A percentile compares a stretch with the other conserved stretches of the same genome.
Evolutionary conservation across 2,888 invertebrate species (phyloP).

Genomic region (Pemphredon lugubris): DNA sequence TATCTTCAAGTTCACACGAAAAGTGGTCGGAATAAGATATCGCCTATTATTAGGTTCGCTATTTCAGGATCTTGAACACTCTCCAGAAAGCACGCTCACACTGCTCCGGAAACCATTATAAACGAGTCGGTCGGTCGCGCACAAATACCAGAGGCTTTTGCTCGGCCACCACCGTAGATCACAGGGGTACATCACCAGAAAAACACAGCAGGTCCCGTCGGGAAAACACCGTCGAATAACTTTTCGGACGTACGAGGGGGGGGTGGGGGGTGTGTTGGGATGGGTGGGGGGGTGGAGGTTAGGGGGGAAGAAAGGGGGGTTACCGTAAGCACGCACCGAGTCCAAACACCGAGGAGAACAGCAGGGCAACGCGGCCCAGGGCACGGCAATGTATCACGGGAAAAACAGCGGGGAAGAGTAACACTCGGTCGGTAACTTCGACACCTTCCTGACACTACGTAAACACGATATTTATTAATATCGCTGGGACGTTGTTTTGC

Average conservation of each 20-base stretch:
- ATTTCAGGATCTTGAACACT: slow-evolving; percentile 68
- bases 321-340: slow-evolving; percentile 28
- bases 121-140: slow-evolving; percentile 32
- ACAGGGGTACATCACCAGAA: slow-evolving; percentile 44
- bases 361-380: slow-evolving; percentile 23
- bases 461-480: slow-evolving; percentile 50
- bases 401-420: slow-evolving; percentile 44
- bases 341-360: slow-evolving; percentile 35
- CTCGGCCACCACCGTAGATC: slow-evolving; percentile 34
- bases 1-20: slow-evolving; percentile 74
- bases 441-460: slow-evolving; percentile 46
- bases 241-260: no score
- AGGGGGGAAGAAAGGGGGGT: slow-evolving; percentile 12
- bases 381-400: slow-evolving; percentile 41
- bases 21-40: slow-evolving; percentile 70
- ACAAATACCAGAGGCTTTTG: slow-evolving; percentile 38
- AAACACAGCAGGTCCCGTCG: slow-evolving; percentile 28
- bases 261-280: no score
- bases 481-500: slow-evolving; percentile 10
- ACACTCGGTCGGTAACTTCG: slow-evolving; percentile 68
- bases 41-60: slow-evolving; percentile 68
- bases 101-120: slow-evolving; percentile 61
- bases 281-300: no score
- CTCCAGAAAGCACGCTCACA: slow-evolving; percentile 62
- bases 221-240: slow-evolving; percentile 39